phyloP scores from a whole-genome alignment of 2,888 invertebrate genomes.

The Leptopilina drosophilae region DNA sequence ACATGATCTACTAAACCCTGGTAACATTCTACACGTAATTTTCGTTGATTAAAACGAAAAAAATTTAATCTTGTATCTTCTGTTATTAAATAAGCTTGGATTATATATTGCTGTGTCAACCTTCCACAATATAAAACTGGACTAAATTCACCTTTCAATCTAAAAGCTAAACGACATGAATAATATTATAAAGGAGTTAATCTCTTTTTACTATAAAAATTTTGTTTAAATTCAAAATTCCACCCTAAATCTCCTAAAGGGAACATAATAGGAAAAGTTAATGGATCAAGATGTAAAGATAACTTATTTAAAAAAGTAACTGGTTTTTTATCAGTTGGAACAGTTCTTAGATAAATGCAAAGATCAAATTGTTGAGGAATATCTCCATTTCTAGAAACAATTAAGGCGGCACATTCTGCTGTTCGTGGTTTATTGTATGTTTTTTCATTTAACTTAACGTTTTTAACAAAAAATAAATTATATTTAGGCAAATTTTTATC shows the following conservation, averaged over 20 bases:
- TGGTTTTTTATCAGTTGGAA: background rate
- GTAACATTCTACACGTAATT: slow-evolving; percentile 35
- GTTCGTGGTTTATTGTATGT: background rate
- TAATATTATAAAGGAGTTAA: slow-evolving; percentile 46
- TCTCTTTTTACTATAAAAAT: slow-evolving; percentile 20
- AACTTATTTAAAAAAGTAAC: slow-evolving; percentile 37
- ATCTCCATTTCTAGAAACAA: background rate
- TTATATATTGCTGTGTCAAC: background rate
- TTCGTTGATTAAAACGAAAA: slow-evolving; percentile 41
- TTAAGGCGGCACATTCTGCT: background rate
- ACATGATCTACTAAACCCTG: background rate
- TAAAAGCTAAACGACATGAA: slow-evolving; percentile 44
- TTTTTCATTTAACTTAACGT: background rate
- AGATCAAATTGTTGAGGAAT: slow-evolving; percentile 9
- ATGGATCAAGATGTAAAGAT: slow-evolving; percentile 47
- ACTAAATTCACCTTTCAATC: slow-evolving; percentile 39
- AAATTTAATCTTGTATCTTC: slow-evolving; percentile 45
- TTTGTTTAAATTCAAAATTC: slow-evolving; percentile 39
- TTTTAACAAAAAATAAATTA: slow-evolving; percentile 7
- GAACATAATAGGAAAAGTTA: slow-evolving; percentile 42
- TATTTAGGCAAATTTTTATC: background rate
- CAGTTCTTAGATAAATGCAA: slow-evolving; percentile 42
- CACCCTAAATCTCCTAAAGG: slow-evolving; percentile 42
- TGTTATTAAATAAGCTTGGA: slow-evolving; percentile 43
- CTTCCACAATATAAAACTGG: slow-evolving; percentile 22